Conservation (phyloP, 2,113 vertebrate species). For the Hemichromis elongatus region DNA sequence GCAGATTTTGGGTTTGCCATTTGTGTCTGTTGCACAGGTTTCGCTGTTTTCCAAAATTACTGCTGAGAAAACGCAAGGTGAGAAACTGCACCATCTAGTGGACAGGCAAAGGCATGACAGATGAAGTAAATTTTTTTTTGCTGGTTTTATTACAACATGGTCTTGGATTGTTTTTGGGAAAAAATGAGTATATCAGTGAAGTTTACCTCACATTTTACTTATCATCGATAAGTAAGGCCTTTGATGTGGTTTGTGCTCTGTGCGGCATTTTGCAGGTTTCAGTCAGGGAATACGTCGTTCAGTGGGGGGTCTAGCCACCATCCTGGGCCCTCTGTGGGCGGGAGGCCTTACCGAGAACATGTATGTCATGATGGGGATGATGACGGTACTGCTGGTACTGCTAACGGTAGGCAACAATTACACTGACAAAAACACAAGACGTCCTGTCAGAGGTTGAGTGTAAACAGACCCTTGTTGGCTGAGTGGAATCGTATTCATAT, state of each 20-base stretch:
- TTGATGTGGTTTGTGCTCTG: not conserved
- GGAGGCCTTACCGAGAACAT: slow-evolving; percentile 76
- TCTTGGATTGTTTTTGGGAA: accelerated
- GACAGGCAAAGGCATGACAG: not conserved
- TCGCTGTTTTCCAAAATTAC: slow-evolving; percentile 85
- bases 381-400: slow-evolving; percentile 75
- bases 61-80: slow-evolving; percentile 79
- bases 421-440: not conserved
- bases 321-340: slow-evolving; percentile 82
- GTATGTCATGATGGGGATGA: slow-evolving; percentile 81
- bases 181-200: not conserved
- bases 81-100: slow-evolving; percentile 24
- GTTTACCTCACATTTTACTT: not conserved
- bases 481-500: not conserved
- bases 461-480: not conserved
- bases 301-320: slow-evolving; percentile 80
- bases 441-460: not conserved
- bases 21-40: slow-evolving; percentile 79
- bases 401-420: slow-evolving; percentile 64
- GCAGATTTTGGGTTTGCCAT: slow-evolving; percentile 80
- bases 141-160: not conserved
- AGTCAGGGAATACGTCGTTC: slow-evolving; percentile 82
- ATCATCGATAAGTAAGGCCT: not conserved
- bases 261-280: slow-evolving; percentile 63
- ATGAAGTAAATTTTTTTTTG: not conserved